Conservation (phyloP, 2,113 vertebrate species). For the Cyphomyrus plagiostoma region DNA sequence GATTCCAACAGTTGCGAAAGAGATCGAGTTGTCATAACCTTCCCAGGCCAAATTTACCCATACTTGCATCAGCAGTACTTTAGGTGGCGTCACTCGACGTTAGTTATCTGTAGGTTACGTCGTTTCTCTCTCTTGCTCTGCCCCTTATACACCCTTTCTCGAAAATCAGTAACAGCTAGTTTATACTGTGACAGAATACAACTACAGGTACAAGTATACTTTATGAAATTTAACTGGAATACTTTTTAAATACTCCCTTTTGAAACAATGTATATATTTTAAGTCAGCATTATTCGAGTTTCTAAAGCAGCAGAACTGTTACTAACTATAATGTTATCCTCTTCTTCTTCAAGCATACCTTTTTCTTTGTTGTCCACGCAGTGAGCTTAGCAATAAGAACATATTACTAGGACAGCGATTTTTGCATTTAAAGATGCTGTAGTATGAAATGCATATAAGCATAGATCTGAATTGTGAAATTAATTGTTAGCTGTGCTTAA, state of each 20-base stretch:
- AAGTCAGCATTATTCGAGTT: neutral
- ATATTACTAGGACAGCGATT: neutral
- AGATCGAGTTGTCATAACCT: neutral
- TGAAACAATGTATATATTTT: neutral
- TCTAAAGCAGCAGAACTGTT: neutral
- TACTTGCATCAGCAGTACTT: neutral
- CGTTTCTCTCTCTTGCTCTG: neutral
- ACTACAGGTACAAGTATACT: neutral
- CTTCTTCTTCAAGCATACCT: neutral
- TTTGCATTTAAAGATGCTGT: neutral
- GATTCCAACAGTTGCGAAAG: neutral
- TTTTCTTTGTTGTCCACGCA: neutral
- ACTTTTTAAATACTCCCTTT: neutral
- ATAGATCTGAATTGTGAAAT: neutral
- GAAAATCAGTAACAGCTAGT: neutral
- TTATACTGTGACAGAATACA: neutral
- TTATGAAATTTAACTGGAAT: neutral
- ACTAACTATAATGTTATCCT: neutral
- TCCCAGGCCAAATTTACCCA: neutral
- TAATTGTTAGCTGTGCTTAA: neutral
- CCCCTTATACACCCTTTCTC: neutral
- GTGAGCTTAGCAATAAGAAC: neutral
- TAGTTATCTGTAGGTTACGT: neutral
- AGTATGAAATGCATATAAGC: neutral
- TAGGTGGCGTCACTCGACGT: neutral